phyloP scores from a whole-genome alignment of 2,113 vertebrate genomes.

The Oreamnos americanus region DNA sequence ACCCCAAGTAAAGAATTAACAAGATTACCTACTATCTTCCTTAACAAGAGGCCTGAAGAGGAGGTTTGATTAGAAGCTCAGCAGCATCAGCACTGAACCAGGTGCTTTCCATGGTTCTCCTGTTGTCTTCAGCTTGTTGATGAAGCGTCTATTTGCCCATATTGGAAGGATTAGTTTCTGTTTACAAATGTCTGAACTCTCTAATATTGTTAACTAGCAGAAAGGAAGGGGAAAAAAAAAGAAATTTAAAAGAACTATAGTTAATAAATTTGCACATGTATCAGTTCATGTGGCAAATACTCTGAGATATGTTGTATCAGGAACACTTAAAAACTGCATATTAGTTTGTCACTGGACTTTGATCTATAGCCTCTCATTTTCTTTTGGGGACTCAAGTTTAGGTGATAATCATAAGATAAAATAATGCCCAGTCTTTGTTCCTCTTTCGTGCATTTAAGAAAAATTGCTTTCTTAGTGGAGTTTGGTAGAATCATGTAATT shows the following conservation, averaged over 20 bases:
- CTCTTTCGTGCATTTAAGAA: neutral
- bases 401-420: neutral
- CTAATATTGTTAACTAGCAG: neutral
- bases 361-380: neutral
- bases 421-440: neutral
- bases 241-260: neutral
- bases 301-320: neutral
- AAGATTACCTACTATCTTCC: neutral
- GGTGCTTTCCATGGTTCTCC: neutral
- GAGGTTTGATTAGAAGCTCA: neutral
- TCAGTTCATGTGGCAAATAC: neutral
- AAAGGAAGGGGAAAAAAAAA: neutral
- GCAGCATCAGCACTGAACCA: neutral
- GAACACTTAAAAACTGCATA: neutral
- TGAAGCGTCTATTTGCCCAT: neutral
- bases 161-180: neutral
- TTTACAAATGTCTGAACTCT: neutral
- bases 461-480: neutral
- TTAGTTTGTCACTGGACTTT: neutral
- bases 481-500: neutral
- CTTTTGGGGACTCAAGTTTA: neutral
- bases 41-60: neutral
- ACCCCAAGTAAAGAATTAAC: neutral
- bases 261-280: neutral
- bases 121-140: neutral